phyloP scores from a whole-genome alignment of 2,113 vertebrate species.

The Heterotis niloticus region DNA sequence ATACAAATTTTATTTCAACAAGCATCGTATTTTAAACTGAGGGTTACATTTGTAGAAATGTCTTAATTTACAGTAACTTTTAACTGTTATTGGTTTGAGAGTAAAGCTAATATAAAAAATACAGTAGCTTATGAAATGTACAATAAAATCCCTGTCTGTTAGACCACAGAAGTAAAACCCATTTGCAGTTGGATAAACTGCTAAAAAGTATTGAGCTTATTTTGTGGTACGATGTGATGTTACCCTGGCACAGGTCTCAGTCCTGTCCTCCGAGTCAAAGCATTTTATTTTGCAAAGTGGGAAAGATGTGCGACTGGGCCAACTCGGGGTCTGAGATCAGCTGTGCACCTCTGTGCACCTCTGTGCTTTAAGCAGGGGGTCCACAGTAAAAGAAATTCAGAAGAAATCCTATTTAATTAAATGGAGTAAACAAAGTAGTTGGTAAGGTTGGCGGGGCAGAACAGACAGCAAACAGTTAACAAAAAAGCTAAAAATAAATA shows the following conservation, averaged over 20 bases:
- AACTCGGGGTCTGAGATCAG: slow-evolving; percentile 38
- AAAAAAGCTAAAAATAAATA: slow-evolving; percentile 72
- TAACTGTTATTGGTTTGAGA: slow-evolving; percentile 41
- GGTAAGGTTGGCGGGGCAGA: slow-evolving; percentile 16
- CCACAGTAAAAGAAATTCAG: slow-evolving; percentile 32
- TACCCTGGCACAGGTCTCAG: slow-evolving; percentile 6
- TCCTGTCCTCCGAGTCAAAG: too few species aligned
- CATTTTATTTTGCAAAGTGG: not conserved
- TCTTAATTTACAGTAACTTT: slow-evolving; percentile 61
- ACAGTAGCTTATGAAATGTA: slow-evolving; percentile 73
- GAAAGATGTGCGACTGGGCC: slow-evolving; percentile 7
- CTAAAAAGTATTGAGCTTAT: slow-evolving; percentile 47
- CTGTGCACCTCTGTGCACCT: slow-evolving; percentile 49
- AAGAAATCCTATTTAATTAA: slow-evolving; percentile 25
- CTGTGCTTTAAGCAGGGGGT: slow-evolving; percentile 51
- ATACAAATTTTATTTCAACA: slow-evolving; percentile 60
- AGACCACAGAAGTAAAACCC: slow-evolving; percentile 32
- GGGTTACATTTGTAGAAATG: slow-evolving; percentile 49
- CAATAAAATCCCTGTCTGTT: slow-evolving; percentile 54
- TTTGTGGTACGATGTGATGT: slow-evolving; percentile 31
- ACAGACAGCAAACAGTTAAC: slow-evolving; percentile 38
- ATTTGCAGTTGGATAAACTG: slow-evolving; percentile 19
- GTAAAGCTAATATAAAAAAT: slow-evolving; percentile 48
- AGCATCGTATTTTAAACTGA: slow-evolving; percentile 53
- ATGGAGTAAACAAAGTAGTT: slow-evolving; percentile 14